A percentile compares a stretch with the other conserved stretches of the same genome.
These are phyloP conservation scores for Xiphophorus hellerii DNA, from an alignment of 2,113 vertebrate species.

Conservation along the genomic window DNA sequence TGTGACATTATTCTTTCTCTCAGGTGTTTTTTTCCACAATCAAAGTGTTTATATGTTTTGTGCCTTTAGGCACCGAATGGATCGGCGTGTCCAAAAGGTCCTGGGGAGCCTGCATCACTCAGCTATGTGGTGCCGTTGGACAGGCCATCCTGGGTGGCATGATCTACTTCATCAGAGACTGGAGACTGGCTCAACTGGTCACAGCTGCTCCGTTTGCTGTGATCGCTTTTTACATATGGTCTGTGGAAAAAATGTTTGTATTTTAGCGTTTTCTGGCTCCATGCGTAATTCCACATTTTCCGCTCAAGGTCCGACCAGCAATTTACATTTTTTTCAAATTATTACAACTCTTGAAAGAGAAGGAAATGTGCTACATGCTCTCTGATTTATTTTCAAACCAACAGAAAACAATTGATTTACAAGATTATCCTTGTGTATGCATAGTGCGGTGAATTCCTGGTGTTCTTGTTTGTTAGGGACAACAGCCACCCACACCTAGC, in stretches of 20 bases:
- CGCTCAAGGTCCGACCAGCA: no score
- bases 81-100: conserved; percentile 66
- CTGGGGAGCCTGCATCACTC: conserved; percentile 60
- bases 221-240: conserved; percentile 79
- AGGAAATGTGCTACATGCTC: neutral
- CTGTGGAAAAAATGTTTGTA: conserved; percentile 14
- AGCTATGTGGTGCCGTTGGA: conserved; percentile 53
- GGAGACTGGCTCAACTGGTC: conserved; percentile 81
- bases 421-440: neutral
- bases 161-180: conserved; percentile 79
- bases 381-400: neutral
- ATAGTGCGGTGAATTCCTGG: no score
- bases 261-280: neutral
- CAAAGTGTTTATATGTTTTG: neutral
- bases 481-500: no score
- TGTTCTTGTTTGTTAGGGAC: no score
- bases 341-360: neutral
- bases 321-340: neutral
- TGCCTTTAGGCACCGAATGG: conserved; percentile 75
- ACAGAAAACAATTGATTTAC: neutral
- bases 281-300: no score
- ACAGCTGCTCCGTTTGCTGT: conserved; percentile 58
- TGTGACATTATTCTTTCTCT: no score
- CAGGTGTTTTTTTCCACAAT: neutral
- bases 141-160: conserved; percentile 71